Conservation (phyloP, 2,888 invertebrate genomes). For the Acheta domesticus region DNA sequence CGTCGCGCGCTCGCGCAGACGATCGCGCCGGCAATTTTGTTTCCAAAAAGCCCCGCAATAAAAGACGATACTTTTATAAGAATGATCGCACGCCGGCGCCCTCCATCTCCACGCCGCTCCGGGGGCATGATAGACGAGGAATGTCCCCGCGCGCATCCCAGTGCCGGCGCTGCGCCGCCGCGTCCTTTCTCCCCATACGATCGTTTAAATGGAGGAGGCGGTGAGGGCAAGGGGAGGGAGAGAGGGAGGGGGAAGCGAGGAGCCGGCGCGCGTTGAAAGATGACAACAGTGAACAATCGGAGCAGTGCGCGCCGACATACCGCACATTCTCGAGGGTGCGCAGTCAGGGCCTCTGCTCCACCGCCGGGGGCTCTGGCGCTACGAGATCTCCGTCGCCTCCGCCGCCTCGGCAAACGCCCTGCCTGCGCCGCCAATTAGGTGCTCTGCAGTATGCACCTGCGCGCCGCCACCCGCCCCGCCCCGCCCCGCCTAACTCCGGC, state of each 20-base stretch:
- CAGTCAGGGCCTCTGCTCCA: not conserved
- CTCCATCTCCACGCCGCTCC: not conserved
- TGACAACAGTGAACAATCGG: slow-evolving; percentile 30
- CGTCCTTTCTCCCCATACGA: not conserved
- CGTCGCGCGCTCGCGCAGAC: not conserved
- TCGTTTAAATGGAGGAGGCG: not conserved
- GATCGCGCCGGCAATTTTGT: not conserved
- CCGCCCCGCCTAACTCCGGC: not conserved
- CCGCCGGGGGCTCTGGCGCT: not conserved
- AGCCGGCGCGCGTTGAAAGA: slow-evolving; percentile 25
- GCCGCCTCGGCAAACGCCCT: not conserved
- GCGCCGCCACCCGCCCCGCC: not conserved
- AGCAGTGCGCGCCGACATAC: slow-evolving; percentile 23
- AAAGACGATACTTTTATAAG: slow-evolving; percentile 12
- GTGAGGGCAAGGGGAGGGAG: not conserved
- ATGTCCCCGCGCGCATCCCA: slow-evolving; percentile 22
- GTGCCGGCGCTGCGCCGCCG: not conserved
- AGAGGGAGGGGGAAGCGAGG: slow-evolving; percentile 20
- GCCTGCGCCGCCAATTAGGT: not conserved
- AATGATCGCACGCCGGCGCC: not conserved
- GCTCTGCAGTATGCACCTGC: not conserved
- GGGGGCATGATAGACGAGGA: slow-evolving; percentile 26
- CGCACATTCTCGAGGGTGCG: slow-evolving; percentile 23
- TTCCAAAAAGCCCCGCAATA: slow-evolving; percentile 18
- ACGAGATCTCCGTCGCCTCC: not conserved